Base-by-base conservation (phyloP, 1,140 invertebrate genomes). In the Trichonephila inaurata region DNA sequence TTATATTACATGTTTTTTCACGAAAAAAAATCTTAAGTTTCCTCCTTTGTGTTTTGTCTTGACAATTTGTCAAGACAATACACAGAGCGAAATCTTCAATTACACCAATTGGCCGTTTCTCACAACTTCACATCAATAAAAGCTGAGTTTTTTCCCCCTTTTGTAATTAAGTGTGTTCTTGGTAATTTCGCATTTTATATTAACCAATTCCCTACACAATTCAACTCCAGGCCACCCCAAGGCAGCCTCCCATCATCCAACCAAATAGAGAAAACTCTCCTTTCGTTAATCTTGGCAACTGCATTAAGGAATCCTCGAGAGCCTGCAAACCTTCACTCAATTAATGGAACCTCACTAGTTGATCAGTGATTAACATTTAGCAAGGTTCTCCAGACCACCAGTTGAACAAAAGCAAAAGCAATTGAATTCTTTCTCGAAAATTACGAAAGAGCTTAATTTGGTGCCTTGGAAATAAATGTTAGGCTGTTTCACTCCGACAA, bases 391-490 rank as follows among this genome's bases (percentile, higher is more conserved):
- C 19, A 8, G n/a, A 64, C 85, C 85, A 87, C 85, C 85, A 87
- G 85, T 87, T 87, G 85, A 87, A 87, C 14, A 33, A 28, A 16
- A 77, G 28, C 72, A 64, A 61, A 87, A 61, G 60, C 61, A 87
- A 87, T 87, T 64, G 85, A 87, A 64, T 87, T 87, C 60, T 40
- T 64, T 40, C 85, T 58, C 19, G 19, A 33, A 83, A 83, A 83
- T 83, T 44, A 83, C 33, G 82, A 83, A 62, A 40, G 51, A 33
- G 60, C 85, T 87, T 87, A 87, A 87, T 87, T 87, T 64, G 85
- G 24, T 87, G 85, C 85, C 51, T 33, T 14, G 85, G 85, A 87
- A 64, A 87, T 87, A 87, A 87, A 87, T 87, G 85, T 87, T 87
- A 64, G 85, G 40, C 58, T 87, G 64, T 60, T 61, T 87, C 40